Conservation (phyloP, 2,113 vertebrate species). For the Dendrocopos noguchii region DNA sequence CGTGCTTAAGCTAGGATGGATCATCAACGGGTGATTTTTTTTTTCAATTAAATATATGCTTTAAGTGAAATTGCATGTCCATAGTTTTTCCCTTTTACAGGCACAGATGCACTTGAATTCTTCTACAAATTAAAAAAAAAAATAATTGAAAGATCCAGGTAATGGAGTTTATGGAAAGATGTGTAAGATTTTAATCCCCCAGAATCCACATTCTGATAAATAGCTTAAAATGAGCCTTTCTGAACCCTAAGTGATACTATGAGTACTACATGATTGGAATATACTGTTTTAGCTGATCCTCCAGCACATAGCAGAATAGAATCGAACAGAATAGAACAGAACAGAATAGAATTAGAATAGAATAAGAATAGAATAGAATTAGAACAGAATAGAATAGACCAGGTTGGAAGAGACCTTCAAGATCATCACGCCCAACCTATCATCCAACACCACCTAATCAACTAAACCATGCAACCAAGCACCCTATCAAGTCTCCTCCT, state of each 20-base stretch:
- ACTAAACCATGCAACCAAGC: too few relatives aligned
- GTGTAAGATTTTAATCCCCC: background rate
- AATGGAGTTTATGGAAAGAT: background rate
- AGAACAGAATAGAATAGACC: too few relatives aligned
- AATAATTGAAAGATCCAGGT: background rate
- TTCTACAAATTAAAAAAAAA: background rate
- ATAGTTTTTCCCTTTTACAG: background rate
- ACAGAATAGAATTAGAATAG: too few relatives aligned
- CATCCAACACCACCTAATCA: too few relatives aligned
- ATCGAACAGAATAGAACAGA: too few relatives aligned
- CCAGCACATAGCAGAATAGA: background rate
- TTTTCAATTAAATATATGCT: background rate
- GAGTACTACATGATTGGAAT: background rate
- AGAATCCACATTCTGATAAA: background rate
- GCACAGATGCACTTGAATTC: background rate
- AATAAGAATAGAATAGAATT: too few relatives aligned
- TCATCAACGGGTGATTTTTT: background rate
- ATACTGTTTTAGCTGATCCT: background rate
- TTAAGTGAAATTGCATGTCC: background rate
- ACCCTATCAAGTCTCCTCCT: too few relatives aligned
- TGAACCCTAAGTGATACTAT: background rate
- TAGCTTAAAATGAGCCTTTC: background rate
- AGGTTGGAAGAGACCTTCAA: too few relatives aligned
- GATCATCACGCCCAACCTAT: too few relatives aligned
- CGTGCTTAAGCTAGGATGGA: background rate